These are phyloP conservation scores for Marmota monax DNA, from an alignment of 2,113 vertebrate species.

Conservation along the genomic window DNA sequence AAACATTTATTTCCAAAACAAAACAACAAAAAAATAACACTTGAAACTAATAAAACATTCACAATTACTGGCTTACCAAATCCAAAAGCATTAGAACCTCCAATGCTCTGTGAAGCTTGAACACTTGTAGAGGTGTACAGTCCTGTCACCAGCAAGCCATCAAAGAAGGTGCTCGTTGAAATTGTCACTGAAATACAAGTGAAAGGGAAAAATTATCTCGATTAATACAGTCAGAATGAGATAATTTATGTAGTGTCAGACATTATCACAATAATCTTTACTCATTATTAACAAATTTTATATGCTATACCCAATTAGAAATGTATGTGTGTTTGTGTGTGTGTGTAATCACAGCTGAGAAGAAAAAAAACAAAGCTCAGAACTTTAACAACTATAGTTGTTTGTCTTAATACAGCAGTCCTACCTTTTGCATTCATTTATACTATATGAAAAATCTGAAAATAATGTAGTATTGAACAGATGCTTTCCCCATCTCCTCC, in stretches of 20 bases:
- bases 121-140: constrained; percentile 97
- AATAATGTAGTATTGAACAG: constrained; percentile 47
- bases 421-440: constrained; percentile 57
- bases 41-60: not conserved
- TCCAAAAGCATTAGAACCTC: constrained; percentile 95
- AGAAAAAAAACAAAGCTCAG: not conserved
- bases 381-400: constrained; percentile 26
- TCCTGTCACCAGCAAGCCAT: constrained; percentile 97
- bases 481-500: not conserved
- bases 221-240: constrained; percentile 56
- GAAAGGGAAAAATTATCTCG: constrained; percentile 58
- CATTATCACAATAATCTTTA: constrained; percentile 52
- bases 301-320: not conserved
- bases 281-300: constrained; percentile 33
- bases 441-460: constrained; percentile 60
- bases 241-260: not conserved
- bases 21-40: not conserved
- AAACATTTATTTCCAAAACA: not conserved
- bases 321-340: not conserved
- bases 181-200: constrained; percentile 93
- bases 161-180: constrained; percentile 97
- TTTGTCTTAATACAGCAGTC: not conserved
- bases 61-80: constrained; percentile 91
- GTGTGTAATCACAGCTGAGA: not conserved
- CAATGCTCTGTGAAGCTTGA: constrained; percentile 94